Percentiles rank a stretch among this genome's conserved stretches.
Conservation (phyloP, 2,888 invertebrate genomes). For the Xestia ashworthii region DNA sequence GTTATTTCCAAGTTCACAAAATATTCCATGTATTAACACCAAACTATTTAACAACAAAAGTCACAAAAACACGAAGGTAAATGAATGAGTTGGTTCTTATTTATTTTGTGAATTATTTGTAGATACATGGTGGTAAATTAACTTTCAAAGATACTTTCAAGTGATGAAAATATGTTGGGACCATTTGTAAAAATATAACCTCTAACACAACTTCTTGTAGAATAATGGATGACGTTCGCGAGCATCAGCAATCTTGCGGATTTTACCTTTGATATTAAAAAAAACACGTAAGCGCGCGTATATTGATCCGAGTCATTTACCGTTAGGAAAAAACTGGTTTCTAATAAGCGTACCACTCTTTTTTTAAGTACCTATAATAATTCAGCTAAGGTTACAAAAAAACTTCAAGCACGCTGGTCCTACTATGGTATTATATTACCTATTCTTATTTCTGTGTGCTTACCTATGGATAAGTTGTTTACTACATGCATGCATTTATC, state of each 20-base stretch:
- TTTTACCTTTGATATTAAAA: slow-evolving; percentile 32
- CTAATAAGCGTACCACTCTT: slow-evolving; percentile 1
- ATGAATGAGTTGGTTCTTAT: neutral
- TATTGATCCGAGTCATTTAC: slow-evolving; percentile 38
- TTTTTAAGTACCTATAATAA: slow-evolving; percentile 34
- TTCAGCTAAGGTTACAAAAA: neutral
- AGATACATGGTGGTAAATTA: neutral
- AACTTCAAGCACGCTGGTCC: too few relatives aligned
- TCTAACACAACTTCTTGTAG: slow-evolving; percentile 30
- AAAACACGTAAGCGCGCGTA: slow-evolving; percentile 13
- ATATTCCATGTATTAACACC: neutral
- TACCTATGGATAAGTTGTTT: neutral
- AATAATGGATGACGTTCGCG: slow-evolving; percentile 47
- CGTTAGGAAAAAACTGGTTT: slow-evolving; percentile 54
- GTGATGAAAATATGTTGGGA: neutral
- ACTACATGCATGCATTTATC: too few relatives aligned
- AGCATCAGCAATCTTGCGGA: slow-evolving; percentile 38
- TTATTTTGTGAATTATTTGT: slow-evolving; percentile 1
- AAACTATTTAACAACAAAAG: slow-evolving; percentile 2
- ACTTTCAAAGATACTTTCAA: slow-evolving; percentile 2
- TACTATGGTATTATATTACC: too few relatives aligned
- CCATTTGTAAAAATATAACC: slow-evolving; percentile 49
- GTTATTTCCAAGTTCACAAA: slow-evolving; percentile 24
- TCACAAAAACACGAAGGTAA: neutral
- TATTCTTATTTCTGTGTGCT: too few relatives aligned